Base-by-base conservation (phyloP, 2,888 invertebrate species). In the Brassicogethes aeneus region DNA sequence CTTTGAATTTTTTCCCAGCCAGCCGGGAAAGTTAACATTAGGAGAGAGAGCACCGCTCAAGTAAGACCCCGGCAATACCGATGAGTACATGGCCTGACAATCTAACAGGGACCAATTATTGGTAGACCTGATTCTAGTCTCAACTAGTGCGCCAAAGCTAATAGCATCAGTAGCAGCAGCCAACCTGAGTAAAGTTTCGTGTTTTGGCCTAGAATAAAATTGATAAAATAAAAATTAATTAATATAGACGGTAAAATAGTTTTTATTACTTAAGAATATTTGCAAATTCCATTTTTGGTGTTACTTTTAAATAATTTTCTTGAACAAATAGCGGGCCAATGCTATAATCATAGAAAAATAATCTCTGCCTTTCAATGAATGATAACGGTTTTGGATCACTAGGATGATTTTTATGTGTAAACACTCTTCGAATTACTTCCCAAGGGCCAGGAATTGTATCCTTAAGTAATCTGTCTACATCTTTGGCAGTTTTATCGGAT, bases 301-400 rank as follows among this genome's bases (percentile, higher is more conserved):
- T n/a, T 1, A 89, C 90, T 49, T 76, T 76, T 13, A 90, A 69
- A 68, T 99, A 99, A 69, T 97, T 99, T 66, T 99, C 97, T 58
- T 97, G 95, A 0, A 99, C 93, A 70, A 99, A 99, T 10, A 99
- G 72, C 1, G 96, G 92, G n/a, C 85, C 84, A 48, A 99, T 76
- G 57, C 84, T 91, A 70, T 99, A 99, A 72, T 99, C 99, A 59
- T 90, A 84, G 70, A 97, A 99, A 71, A 97, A 99, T 40, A 99
- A 72, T 62, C 89, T 87, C 41, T 83, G 80, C 65, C 86, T 92
- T 61, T 95, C 93, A 49, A 77, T 72, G 3, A 92, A 71, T 23
- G 70, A 76, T 87, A n/a, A n/a, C n/a, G n/a, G n/a, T n/a, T n/a
- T n/a, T n/a, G n/a, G n/a, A n/a, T n/a, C n/a, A n/a, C n/a, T n/a